Evolutionary conservation across 2,113 vertebrate genomes (phyloP).

Genomic region (Pardalotus punctatus): DNA sequence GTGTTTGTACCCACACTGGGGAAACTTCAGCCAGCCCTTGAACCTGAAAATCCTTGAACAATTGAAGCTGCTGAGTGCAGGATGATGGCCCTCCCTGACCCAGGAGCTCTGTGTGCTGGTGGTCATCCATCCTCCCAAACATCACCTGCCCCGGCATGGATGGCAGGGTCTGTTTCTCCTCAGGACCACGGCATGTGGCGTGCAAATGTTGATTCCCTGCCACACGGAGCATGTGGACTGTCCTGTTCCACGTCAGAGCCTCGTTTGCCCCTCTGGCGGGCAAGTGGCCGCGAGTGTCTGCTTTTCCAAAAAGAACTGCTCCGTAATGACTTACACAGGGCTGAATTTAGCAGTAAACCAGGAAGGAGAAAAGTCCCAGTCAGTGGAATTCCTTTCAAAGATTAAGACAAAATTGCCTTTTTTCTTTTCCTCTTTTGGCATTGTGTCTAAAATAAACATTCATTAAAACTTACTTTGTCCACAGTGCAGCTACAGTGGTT

Average conservation of each 20-base stretch:
- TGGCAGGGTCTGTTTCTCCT: neutral
- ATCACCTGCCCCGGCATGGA: neutral
- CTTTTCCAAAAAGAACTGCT: neutral
- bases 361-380: neutral
- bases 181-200: neutral
- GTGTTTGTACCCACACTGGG: accelerated
- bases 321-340: neutral
- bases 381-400: neutral
- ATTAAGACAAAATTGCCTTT: neutral
- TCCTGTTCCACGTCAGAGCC: neutral
- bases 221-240: neutral
- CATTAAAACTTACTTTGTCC: neutral
- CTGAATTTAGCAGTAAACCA: neutral
- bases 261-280: neutral
- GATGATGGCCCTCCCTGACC: neutral
- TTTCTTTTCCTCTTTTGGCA: neutral
- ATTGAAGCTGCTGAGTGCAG: accelerated
- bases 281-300: neutral
- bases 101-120: neutral
- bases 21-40: neutral
- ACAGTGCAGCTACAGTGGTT: neutral
- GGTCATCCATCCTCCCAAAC: neutral
- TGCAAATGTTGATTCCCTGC: neutral
- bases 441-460: neutral
- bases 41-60: neutral